Evolutionary conservation across 2,113 vertebrate genomes (phyloP).

Genomic region (Craseonycteris thonglongyai): DNA sequence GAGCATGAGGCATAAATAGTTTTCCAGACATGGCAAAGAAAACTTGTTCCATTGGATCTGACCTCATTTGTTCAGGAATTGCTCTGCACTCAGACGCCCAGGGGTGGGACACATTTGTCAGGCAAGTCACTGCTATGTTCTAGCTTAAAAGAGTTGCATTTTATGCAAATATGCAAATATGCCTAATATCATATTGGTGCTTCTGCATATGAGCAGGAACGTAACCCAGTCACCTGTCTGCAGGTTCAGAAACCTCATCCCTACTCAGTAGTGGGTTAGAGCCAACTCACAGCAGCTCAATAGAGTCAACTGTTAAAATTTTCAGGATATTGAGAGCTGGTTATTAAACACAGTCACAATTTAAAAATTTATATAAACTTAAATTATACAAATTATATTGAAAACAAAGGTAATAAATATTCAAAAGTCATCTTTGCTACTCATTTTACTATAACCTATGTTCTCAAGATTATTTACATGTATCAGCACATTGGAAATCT

Average conservation of each 20-base stretch:
- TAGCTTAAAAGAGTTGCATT: background rate
- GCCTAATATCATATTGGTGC: background rate
- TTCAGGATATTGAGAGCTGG: background rate
- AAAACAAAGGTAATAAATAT: background rate
- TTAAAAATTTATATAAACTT: background rate
- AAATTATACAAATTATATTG: background rate
- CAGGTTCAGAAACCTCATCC: background rate
- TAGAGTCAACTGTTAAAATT: background rate
- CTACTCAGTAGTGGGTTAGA: background rate
- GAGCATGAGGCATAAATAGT: background rate
- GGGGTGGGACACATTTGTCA: background rate
- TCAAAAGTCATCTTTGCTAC: background rate
- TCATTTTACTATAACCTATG: background rate
- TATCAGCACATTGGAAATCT: background rate
- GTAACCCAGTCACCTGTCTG: background rate
- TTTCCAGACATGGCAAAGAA: background rate
- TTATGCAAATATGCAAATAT: background rate
- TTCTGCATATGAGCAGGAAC: background rate
- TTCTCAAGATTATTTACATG: background rate
- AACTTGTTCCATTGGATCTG: background rate
- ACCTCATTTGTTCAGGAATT: slow-evolving; percentile 19
- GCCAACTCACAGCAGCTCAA: background rate
- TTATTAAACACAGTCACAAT: background rate
- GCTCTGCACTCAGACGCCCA: background rate
- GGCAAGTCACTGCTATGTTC: background rate